phyloP scores from a whole-genome alignment of 2,888 invertebrate genomes.

The Automeris io region DNA sequence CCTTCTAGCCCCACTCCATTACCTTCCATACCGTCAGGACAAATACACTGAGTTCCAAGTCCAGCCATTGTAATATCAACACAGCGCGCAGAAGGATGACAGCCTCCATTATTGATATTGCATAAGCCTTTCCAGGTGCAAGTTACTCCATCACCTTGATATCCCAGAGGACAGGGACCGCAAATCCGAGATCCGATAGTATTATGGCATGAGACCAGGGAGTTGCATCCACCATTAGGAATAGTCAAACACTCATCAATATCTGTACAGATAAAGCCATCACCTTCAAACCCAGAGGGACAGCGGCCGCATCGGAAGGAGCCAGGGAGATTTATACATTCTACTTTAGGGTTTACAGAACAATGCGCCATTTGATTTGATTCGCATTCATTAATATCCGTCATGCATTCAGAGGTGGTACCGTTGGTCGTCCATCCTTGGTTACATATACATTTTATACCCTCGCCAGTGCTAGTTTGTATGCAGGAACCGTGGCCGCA shows the following conservation, averaged over 20 bases:
- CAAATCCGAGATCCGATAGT: slow-evolving; percentile 91
- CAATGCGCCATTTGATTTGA: slow-evolving; percentile 81
- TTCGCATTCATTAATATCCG: slow-evolving; percentile 94
- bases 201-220: slow-evolving; percentile 91
- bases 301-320: slow-evolving; percentile 93
- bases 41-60: slow-evolving; percentile 82
- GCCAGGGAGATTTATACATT: slow-evolving; percentile 94
- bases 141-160: slow-evolving; percentile 86
- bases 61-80: slow-evolving; percentile 77
- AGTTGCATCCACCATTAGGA: slow-evolving; percentile 95
- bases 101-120: slow-evolving; percentile 87
- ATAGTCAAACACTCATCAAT: slow-evolving; percentile 90
- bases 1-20: slow-evolving; percentile 88
- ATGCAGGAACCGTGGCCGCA: slow-evolving; percentile 94
- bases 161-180: slow-evolving; percentile 92
- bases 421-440: slow-evolving; percentile 92
- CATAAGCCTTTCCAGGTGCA: slow-evolving; percentile 85
- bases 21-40: slow-evolving; percentile 87
- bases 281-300: slow-evolving; percentile 90
- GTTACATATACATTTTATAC: slow-evolving; percentile 88
- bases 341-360: slow-evolving; percentile 86
- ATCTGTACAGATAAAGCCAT: slow-evolving; percentile 91
- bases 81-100: slow-evolving; percentile 89
- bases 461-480: slow-evolving; percentile 76
- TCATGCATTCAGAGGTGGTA: slow-evolving; percentile 82